Conservation (phyloP, 2,888 invertebrate species). For the Aphrophora alni region DNA sequence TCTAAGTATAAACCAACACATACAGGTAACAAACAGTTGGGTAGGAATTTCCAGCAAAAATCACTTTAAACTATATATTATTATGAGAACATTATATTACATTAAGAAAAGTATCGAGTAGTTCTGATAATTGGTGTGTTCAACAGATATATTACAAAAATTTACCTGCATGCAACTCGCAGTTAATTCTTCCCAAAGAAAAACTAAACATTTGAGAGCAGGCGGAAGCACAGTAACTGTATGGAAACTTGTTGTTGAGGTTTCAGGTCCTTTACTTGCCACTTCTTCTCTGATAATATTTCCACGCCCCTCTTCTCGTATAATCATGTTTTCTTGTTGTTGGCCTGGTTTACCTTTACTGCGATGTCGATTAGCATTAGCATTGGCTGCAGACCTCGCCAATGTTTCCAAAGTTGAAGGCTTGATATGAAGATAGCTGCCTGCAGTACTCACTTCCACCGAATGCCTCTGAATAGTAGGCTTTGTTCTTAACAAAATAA, state of each 20-base stretch:
- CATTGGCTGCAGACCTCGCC: slow-evolving; percentile 79
- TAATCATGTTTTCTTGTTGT: slow-evolving; percentile 37
- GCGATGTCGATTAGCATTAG: slow-evolving; percentile 74
- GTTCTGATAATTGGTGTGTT: too few relatives aligned
- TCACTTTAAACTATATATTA: too few relatives aligned
- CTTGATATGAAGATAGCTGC: slow-evolving; percentile 77
- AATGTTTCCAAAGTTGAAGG: slow-evolving; percentile 79
- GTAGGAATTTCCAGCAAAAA: too few relatives aligned
- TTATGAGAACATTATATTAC: too few relatives aligned
- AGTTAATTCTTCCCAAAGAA: slow-evolving; percentile 88
- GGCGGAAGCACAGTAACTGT: slow-evolving; percentile 83
- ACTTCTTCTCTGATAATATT: not conserved
- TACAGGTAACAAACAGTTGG: too few relatives aligned
- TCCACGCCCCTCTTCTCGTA: slow-evolving; percentile 14
- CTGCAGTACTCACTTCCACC: slow-evolving; percentile 77
- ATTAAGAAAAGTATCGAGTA: too few relatives aligned
- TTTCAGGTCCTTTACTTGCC: not conserved
- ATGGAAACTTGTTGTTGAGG: slow-evolving; percentile 51
- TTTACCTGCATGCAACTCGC: slow-evolving; percentile 67
- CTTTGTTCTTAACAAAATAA: slow-evolving; percentile 60
- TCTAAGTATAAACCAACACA: too few relatives aligned
- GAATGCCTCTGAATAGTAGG: slow-evolving; percentile 82
- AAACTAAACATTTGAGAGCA: slow-evolving; percentile 85
- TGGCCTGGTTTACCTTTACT: slow-evolving; percentile 55
- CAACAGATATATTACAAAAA: too few relatives aligned